These are phyloP conservation scores for Coracopsis vasa DNA, from an alignment of 2,113 vertebrate genomes.

Conservation along the genomic window DNA sequence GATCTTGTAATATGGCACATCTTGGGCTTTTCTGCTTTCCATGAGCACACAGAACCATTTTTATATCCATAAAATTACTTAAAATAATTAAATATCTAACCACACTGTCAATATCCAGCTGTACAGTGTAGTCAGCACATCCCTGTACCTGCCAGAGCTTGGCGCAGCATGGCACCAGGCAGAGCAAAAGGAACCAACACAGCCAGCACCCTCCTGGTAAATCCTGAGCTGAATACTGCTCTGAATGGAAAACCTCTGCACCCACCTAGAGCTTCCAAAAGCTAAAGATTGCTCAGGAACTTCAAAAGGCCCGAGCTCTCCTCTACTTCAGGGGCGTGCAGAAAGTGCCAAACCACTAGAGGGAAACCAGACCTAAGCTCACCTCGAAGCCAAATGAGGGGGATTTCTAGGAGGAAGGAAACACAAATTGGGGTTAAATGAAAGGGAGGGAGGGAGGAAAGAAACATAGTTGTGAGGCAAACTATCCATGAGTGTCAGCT, in stretches of 20 bases:
- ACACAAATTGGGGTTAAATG: not conserved
- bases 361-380: not conserved
- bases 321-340: not conserved
- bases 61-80: not conserved
- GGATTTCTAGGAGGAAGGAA: not conserved
- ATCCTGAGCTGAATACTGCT: not conserved
- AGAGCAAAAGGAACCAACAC: not conserved
- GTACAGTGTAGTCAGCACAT: rapidly evolving
- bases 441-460: not conserved
- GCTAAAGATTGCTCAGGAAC: not conserved
- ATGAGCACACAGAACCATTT: too few relatives aligned
- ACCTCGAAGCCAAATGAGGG: not conserved
- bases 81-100: not conserved
- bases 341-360: not conserved
- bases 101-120: not conserved
- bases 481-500: not conserved
- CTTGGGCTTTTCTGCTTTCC: too few relatives aligned
- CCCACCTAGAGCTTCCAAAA: not conserved
- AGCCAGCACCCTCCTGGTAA: not conserved
- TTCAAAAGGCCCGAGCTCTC: not conserved
- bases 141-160: not conserved
- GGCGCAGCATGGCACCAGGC: not conserved
- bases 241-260: not conserved
- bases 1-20: too few relatives aligned
- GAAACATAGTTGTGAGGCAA: not conserved